These are phyloP conservation scores for Nephotettix cincticeps DNA, from an alignment of 1,140 invertebrate species.

Conservation along the genomic window DNA sequence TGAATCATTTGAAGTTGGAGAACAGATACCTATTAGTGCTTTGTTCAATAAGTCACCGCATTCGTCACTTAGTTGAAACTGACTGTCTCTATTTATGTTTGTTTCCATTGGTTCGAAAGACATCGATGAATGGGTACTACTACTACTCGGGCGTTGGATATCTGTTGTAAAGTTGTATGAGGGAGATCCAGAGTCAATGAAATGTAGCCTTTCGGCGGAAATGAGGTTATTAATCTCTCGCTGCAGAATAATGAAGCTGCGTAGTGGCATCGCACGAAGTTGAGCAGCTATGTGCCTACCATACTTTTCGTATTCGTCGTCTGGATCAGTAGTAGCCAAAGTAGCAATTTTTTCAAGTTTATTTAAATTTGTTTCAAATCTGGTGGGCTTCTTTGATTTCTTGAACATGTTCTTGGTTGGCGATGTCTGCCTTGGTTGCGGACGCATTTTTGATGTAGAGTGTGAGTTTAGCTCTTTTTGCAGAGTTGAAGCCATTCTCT, in stretches of 20 bases:
- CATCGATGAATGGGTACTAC: constrained; percentile 2
- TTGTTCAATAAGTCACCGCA: constrained; percentile 14
- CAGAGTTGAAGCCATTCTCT: neutral
- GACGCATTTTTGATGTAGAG: neutral
- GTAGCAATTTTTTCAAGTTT: neutral
- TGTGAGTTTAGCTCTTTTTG: neutral
- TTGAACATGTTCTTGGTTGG: neutral
- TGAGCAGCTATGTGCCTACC: neutral
- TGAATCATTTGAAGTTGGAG: constrained; percentile 11
- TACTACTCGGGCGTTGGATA: neutral
- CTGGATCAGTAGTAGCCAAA: neutral
- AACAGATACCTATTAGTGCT: neutral
- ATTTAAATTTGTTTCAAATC: neutral
- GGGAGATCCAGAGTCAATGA: neutral
- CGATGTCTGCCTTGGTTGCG: neutral
- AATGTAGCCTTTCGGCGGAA: neutral
- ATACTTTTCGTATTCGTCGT: neutral
- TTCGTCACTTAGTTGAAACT: neutral
- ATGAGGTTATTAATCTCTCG: neutral
- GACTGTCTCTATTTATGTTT: neutral
- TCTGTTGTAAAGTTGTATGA: neutral
- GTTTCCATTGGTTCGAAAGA: constrained; percentile 1
- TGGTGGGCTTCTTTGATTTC: neutral
- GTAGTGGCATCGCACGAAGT: neutral
- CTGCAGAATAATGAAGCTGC: constrained; percentile 2